These are phyloP conservation scores for Oxycera nigricornis DNA, from an alignment of 2,888 invertebrate species.

Conservation along the genomic window DNA sequence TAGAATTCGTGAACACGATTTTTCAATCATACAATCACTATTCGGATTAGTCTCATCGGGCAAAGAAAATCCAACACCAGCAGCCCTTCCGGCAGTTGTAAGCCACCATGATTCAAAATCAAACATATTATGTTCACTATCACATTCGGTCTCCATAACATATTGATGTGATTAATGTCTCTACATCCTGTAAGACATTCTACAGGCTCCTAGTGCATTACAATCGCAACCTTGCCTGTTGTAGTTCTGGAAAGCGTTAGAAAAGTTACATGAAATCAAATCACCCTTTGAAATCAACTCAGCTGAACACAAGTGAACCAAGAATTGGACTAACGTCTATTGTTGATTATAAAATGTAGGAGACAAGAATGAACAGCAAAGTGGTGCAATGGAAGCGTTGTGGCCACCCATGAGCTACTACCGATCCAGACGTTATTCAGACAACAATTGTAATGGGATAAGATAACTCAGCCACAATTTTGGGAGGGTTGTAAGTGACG, in stretches of 20 bases:
- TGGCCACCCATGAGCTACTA: constrained; percentile 25
- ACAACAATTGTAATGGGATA: constrained; percentile 38
- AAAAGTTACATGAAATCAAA: constrained; percentile 32
- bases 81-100: constrained; percentile 25
- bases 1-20: constrained; percentile 23
- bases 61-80: constrained; percentile 19
- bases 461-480: constrained; percentile 28
- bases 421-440: constrained; percentile 32
- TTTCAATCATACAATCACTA: constrained; percentile 23
- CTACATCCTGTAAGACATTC: constrained; percentile 16
- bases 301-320: not conserved
- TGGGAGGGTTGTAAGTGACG: constrained; percentile 4
- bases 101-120: not conserved
- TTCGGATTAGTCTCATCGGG: constrained; percentile 8
- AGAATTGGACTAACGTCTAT: not conserved
- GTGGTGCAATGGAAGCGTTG: not conserved
- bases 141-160: not conserved
- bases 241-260: too few species aligned
- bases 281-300: constrained; percentile 30
- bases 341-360: constrained; percentile 17
- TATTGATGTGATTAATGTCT: constrained; percentile 20
- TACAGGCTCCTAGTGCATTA: not conserved
- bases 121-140: constrained; percentile 9
- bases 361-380: constrained; percentile 1
- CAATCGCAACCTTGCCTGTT: constrained; percentile 2